phyloP scores from a whole-genome alignment of 2,113 vertebrate species.

The Mormyrus iriodes region DNA sequence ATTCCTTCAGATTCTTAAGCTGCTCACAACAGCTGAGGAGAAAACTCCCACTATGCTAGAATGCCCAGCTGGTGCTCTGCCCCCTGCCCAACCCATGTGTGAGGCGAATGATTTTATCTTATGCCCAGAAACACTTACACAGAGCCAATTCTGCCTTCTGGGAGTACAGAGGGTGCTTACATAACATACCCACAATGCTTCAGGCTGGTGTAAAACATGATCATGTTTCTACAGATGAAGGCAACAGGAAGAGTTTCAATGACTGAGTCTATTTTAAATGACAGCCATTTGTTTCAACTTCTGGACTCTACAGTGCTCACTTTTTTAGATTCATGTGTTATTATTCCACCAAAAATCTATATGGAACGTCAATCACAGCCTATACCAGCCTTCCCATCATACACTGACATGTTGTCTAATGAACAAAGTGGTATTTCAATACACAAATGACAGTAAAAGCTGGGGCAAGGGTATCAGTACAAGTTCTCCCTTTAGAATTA shows the following conservation, averaged over 20 bases:
- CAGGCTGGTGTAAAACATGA: constrained; percentile 5
- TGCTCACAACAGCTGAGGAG: neutral
- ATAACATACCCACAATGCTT: constrained; percentile 10
- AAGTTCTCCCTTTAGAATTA: constrained; percentile 17
- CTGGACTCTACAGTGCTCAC: constrained; percentile 51
- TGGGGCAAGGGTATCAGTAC: constrained; percentile 4
- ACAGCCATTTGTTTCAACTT: constrained; percentile 58
- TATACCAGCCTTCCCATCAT: constrained; percentile 30
- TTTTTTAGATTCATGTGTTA: constrained; percentile 32
- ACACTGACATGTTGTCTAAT: constrained; percentile 36
- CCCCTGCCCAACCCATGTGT: neutral
- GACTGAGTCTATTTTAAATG: constrained; percentile 51
- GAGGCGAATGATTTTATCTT: neutral
- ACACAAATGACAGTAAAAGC: neutral
- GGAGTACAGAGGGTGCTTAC: constrained; percentile 21
- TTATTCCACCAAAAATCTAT: constrained; percentile 39
- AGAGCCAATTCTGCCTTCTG: constrained; percentile 1
- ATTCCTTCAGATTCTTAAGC: constrained; percentile 1
- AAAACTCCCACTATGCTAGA: neutral
- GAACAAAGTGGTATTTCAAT: constrained; percentile 24
- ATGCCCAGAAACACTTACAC: neutral
- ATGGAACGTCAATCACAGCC: constrained; percentile 26
- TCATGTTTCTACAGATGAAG: neutral
- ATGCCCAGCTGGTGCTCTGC: constrained; percentile 19
- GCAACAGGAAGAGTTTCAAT: constrained; percentile 55